Evolutionary conservation across 2,113 vertebrate species (phyloP).

Genomic region (Lophius piscatorius): DNA sequence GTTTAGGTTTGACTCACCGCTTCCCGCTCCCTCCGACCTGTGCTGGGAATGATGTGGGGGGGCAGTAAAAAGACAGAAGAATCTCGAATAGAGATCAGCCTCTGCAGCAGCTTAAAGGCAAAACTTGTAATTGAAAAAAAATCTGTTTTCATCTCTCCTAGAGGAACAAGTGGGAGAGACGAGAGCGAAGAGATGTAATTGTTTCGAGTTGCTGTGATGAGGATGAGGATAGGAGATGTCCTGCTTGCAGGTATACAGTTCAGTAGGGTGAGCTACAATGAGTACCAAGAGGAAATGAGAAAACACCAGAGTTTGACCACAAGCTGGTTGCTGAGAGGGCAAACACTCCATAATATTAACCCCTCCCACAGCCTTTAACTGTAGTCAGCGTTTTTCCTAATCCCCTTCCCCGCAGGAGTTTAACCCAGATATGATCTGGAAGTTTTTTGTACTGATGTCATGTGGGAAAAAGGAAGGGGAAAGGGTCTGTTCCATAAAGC

Average conservation of each 20-base stretch:
- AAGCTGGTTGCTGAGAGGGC: slow-evolving; percentile 61
- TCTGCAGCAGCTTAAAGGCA: slow-evolving; percentile 58
- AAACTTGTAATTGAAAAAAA: slow-evolving; percentile 74
- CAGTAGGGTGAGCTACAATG: slow-evolving; percentile 9
- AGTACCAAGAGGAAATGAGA: slow-evolving; percentile 34
- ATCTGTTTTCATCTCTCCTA: slow-evolving; percentile 71
- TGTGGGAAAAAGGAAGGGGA: slow-evolving; percentile 15
- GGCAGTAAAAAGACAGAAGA: slow-evolving; percentile 25
- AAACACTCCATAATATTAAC: slow-evolving; percentile 63
- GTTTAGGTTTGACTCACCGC: slow-evolving; percentile 74
- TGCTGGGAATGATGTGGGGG: slow-evolving; percentile 45
- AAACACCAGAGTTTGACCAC: slow-evolving; percentile 35
- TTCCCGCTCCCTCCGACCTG: slow-evolving; percentile 50
- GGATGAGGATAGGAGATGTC: slow-evolving; percentile 33
- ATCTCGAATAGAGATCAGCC: slow-evolving; percentile 52
- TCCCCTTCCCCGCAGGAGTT: slow-evolving; percentile 27
- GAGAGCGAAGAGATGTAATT: slow-evolving; percentile 4
- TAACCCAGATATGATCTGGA: slow-evolving; percentile 35
- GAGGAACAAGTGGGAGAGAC: slow-evolving; percentile 19
- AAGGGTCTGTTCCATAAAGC: neutral
- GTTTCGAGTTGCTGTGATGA: slow-evolving; percentile 38
- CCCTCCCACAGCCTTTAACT: slow-evolving; percentile 77
- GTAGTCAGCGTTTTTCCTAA: slow-evolving; percentile 75
- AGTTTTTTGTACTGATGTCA: slow-evolving; percentile 47
- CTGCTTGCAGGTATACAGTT: slow-evolving; percentile 26